Base-by-base conservation (phyloP, 1,140 invertebrate genomes). In the Dendroctonus ponderosae region DNA sequence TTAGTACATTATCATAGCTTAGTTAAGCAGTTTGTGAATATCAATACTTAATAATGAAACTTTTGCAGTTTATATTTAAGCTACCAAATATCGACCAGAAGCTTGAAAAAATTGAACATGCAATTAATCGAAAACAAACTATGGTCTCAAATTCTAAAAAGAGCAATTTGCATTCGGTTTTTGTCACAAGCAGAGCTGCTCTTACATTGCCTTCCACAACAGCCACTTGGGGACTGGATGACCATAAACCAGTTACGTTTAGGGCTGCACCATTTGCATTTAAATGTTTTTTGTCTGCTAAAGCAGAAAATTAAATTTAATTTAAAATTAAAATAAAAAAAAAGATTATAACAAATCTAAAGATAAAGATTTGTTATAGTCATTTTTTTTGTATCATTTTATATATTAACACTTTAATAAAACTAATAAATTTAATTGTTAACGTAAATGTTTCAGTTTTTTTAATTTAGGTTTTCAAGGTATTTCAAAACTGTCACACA, bases 171-270 rank as follows among this genome's bases (percentile, higher is more conserved):
- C 11, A 26, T 15, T 73, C 76, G 3, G 41, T 70, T 8, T 78
- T 78, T 58, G 56, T 4, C 12, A 54, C 6, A 62, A 65, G 11
- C 54, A 53, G 26, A 66, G 69, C 12, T 9, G 12, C 6, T 62
- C 48, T 73, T 7, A 61, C 61, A 6, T 48, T 72, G 52, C 77
- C 77, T 0, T 63, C 62, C 2, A 41, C 63, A 7, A 67, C 51
- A 11, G 71, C 76, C 3, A 75, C 77, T 69, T 78, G 75, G 75
- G 76, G 77, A 4, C 67, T 77, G 3, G 75, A 77, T 42, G 72
- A 71, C 63, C 52, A 70, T 15, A 69, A 64, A 15, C 76, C 77
- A 11, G 67, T 68, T 58, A 66, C 57, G 7, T 78, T 78, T 67
- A 73, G 58, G 9, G 76, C 75, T 71, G 74, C 77, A 3, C 54